Conservation (phyloP, 2,113 vertebrate species). For the Xiphophorus maculatus region DNA sequence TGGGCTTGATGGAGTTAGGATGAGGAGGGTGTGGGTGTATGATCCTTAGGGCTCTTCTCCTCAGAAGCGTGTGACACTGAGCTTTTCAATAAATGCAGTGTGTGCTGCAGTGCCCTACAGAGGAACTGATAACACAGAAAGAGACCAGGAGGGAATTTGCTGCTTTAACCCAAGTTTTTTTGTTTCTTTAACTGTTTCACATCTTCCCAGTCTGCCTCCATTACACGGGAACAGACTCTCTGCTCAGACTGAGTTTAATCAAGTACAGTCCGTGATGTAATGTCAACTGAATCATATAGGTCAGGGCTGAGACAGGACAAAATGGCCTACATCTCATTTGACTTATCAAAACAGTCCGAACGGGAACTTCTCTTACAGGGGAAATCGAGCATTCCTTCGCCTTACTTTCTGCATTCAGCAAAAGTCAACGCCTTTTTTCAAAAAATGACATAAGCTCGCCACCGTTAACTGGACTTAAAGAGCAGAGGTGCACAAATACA, state of each 20-base stretch:
- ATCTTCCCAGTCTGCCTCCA: slow-evolving; percentile 7
- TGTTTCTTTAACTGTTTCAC: slow-evolving; percentile 62
- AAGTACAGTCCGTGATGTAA: slow-evolving; percentile 41
- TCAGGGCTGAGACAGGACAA: slow-evolving; percentile 52
- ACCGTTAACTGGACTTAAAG: too few species aligned
- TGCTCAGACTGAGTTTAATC: slow-evolving; percentile 25
- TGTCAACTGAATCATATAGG: slow-evolving; percentile 47
- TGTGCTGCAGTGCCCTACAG: slow-evolving; percentile 78
- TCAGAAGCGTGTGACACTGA: slow-evolving; percentile 79
- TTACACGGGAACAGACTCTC: neutral
- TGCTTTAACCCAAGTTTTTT: slow-evolving; percentile 61
- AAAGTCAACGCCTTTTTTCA: slow-evolving; percentile 3
- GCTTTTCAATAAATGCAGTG: slow-evolving; percentile 79
- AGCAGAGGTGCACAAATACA: too few species aligned
- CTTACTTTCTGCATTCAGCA: slow-evolving; percentile 13
- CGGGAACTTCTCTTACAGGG: slow-evolving; percentile 15
- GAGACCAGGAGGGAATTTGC: slow-evolving; percentile 70
- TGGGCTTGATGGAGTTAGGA: slow-evolving; percentile 34
- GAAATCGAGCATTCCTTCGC: slow-evolving; percentile 26
- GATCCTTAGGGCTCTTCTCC: slow-evolving; percentile 76
- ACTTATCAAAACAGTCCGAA: slow-evolving; percentile 39
- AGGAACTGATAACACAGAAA: slow-evolving; percentile 75
- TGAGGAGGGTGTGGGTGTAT: slow-evolving; percentile 21
- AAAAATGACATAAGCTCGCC: neutral
- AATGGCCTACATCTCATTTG: slow-evolving; percentile 46